These are phyloP conservation scores for Hybognathus amarus DNA, from an alignment of 2,797 vertebrate genomes.

Conservation along the genomic window DNA sequence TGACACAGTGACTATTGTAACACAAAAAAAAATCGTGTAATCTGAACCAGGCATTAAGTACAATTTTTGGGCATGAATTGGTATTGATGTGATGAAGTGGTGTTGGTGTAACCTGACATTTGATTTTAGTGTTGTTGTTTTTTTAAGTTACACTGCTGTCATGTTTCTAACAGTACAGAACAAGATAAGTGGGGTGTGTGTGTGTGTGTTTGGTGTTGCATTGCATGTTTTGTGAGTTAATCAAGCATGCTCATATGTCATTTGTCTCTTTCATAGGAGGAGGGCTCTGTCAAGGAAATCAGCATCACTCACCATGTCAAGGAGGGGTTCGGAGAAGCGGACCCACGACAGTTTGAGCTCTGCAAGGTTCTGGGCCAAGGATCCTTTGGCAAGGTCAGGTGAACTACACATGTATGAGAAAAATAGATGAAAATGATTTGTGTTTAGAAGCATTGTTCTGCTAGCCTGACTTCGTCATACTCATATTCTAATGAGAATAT, in stretches of 20 bases:
- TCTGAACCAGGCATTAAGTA: no score
- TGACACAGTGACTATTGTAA: no score
- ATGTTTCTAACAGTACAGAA: not conserved
- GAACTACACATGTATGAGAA: not conserved
- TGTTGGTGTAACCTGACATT: not conserved
- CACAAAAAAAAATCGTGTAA: no score
- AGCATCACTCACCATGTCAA: constrained; percentile 84
- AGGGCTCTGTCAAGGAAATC: constrained; percentile 75
- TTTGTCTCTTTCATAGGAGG: constrained; percentile 69
- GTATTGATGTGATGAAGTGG: constrained; percentile 17
- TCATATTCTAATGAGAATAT: no score
- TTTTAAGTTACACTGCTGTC: not conserved
- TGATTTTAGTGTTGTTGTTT: constrained; percentile 14
- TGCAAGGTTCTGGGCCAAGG: constrained; percentile 96
- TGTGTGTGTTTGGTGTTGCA: not conserved
- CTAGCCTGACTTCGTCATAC: no score
- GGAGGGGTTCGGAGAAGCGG: constrained; percentile 91
- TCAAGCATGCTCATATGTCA: not conserved
- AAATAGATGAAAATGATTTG: not conserved
- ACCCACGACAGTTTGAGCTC: constrained; percentile 93
- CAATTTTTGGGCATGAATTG: constrained; percentile 20
- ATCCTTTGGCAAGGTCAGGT: constrained; percentile 79
- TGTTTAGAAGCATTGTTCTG: not conserved
- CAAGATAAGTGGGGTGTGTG: not conserved
- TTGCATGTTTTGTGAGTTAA: not conserved